A percentile compares a stretch with the other conserved stretches of the same genome.
Conservation (phyloP, 2,797 vertebrate species). For the Limnodromus scolopaceus region DNA sequence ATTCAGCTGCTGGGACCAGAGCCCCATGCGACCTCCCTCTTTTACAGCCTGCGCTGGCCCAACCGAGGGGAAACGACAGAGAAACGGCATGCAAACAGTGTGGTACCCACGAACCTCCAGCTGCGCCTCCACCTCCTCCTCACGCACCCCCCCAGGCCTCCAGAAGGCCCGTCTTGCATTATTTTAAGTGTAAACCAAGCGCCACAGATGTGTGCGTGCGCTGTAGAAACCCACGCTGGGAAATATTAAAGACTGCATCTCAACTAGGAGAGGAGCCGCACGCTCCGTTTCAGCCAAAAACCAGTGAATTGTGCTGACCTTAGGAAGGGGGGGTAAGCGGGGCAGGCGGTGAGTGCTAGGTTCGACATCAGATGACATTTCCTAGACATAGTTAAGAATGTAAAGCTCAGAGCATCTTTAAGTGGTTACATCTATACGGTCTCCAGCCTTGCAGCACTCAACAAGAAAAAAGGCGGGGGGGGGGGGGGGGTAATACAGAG, state of each 20-base stretch:
- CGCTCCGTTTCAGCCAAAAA: background rate
- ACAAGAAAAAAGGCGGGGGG: background rate
- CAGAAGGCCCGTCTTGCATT: background rate
- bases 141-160: background rate
- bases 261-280: fast-evolving
- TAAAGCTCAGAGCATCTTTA: background rate
- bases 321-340: background rate
- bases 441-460: background rate
- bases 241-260: background rate
- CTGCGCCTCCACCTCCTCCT: background rate
- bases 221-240: background rate
- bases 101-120: background rate
- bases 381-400: background rate
- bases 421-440: background rate
- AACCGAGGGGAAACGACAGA: background rate
- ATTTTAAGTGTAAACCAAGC: background rate
- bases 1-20: background rate
- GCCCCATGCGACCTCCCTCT: background rate
- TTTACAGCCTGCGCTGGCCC: fast-evolving
- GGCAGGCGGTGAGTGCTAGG: background rate
- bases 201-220: fast-evolving
- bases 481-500: fast-evolving
- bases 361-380: background rate
- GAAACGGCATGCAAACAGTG: background rate
- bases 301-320: background rate